Evolutionary conservation across 2,797 vertebrate genomes (phyloP).

Genomic region (Parauchenoglanis punctatus): DNA sequence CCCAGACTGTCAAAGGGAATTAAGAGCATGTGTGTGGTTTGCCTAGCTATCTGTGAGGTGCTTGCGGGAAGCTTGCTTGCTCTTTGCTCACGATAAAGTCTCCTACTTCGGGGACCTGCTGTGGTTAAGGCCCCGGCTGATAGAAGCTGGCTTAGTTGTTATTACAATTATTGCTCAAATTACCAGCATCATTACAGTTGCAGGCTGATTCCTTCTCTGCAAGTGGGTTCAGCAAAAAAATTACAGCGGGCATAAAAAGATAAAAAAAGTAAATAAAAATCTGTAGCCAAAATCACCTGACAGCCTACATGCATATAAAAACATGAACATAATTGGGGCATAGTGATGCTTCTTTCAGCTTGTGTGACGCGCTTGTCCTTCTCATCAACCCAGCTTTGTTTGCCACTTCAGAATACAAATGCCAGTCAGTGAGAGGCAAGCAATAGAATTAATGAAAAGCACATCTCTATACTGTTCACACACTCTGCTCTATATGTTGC

Average conservation of each 20-base stretch:
- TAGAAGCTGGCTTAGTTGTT: slow-evolving; percentile 47
- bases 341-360: slow-evolving; percentile 36
- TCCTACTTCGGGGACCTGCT: slow-evolving; percentile 60
- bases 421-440: slow-evolving; percentile 25
- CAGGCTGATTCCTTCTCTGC: slow-evolving; percentile 19
- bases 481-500: slow-evolving; percentile 41
- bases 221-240: slow-evolving; percentile 15
- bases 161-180: slow-evolving; percentile 56
- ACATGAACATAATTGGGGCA: slow-evolving; percentile 28
- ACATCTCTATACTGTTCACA: slow-evolving; percentile 35
- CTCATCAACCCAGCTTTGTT: slow-evolving; percentile 38
- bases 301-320: slow-evolving; percentile 22
- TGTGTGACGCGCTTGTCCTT: slow-evolving; percentile 40
- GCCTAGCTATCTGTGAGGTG: slow-evolving; percentile 60
- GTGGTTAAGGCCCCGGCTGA: slow-evolving; percentile 57
- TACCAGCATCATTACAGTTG: slow-evolving; percentile 45
- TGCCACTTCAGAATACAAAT: slow-evolving; percentile 48
- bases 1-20: slow-evolving; percentile 73
- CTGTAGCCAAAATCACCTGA: slow-evolving; percentile 32
- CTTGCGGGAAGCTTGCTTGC: slow-evolving; percentile 56
- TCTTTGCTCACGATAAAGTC: slow-evolving; percentile 64
- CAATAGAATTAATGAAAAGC: slow-evolving; percentile 38
- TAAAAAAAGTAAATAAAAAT: not conserved
- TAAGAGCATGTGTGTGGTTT: slow-evolving; percentile 64
- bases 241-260: slow-evolving; percentile 18